Conservation (phyloP, 1,140 invertebrate species). For the Psix sp. region DNA sequence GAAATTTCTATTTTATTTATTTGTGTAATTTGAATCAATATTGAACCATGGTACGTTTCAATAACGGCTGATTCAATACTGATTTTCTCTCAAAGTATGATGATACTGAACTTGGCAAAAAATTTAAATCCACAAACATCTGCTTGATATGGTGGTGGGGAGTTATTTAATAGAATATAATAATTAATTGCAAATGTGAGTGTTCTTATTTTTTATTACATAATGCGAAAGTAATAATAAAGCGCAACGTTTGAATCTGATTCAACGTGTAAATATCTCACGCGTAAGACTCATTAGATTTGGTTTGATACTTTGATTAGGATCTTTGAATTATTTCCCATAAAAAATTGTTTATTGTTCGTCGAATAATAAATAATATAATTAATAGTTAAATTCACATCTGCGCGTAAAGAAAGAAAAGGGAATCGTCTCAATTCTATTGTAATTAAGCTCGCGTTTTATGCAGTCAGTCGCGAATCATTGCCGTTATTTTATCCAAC, state of each 20-base stretch:
- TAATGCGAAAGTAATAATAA: slow-evolving; percentile 59
- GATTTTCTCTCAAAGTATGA: too few species aligned
- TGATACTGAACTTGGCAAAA: too few species aligned
- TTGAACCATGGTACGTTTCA: too few species aligned
- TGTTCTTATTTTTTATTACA: slow-evolving; percentile 29
- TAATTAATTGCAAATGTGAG: too few species aligned
- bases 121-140: too few species aligned
- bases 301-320: slow-evolving; percentile 46
- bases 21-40: too few species aligned
- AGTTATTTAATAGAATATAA: too few species aligned
- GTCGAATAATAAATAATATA: slow-evolving; percentile 35
- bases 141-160: too few species aligned
- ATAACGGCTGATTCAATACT: too few species aligned
- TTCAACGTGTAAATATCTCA: slow-evolving; percentile 55
- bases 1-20: too few species aligned
- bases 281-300: slow-evolving; percentile 49
- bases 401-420: neutral
- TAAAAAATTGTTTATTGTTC: slow-evolving; percentile 51
- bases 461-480: slow-evolving; percentile 16
- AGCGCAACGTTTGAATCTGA: slow-evolving; percentile 37
- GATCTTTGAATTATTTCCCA: slow-evolving; percentile 52
- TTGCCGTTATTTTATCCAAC: slow-evolving; percentile 18
- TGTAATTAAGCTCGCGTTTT: slow-evolving; percentile 30
- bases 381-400: slow-evolving; percentile 25
- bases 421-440: slow-evolving; percentile 32